These are phyloP conservation scores for Columbina picui DNA, from an alignment of 2,113 vertebrate genomes.

Conservation along the genomic window DNA sequence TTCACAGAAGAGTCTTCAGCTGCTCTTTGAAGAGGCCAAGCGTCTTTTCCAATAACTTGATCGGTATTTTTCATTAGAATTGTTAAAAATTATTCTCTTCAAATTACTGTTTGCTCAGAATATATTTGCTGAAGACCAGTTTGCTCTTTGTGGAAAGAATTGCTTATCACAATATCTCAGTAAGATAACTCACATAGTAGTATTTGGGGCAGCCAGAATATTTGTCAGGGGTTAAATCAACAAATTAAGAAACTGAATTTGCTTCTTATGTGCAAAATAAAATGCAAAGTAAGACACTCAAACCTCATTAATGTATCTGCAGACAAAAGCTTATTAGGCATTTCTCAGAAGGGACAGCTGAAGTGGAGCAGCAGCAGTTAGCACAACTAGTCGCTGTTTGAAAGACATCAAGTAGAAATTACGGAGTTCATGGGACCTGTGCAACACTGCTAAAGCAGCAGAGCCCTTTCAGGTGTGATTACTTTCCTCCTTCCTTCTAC, in stretches of 20 bases:
- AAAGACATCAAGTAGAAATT: not conserved
- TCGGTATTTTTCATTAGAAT: not conserved
- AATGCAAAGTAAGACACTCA: not conserved
- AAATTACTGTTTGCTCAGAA: not conserved
- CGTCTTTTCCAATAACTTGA: not conserved
- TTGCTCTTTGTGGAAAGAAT: not conserved
- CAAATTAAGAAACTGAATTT: not conserved
- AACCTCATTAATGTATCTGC: not conserved
- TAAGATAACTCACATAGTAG: not conserved
- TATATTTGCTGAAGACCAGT: not conserved
- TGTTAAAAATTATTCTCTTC: not conserved
- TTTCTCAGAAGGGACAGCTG: not conserved
- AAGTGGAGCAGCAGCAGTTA: not conserved
- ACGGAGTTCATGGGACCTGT: fast-evolving
- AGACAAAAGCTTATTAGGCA: not conserved
- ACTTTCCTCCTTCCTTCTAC: not conserved
- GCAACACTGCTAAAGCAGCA: not conserved
- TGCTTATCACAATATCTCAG: fast-evolving
- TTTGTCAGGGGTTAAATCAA: not conserved
- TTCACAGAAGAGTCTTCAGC: not conserved
- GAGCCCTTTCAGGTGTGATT: fast-evolving
- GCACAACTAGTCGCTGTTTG: not conserved
- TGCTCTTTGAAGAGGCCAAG: not conserved
- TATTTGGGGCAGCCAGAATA: not conserved
- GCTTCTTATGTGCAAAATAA: not conserved